These are phyloP conservation scores for Lycocerus yunnanus DNA, from an alignment of 2,888 invertebrate genomes.

Conservation along the genomic window DNA sequence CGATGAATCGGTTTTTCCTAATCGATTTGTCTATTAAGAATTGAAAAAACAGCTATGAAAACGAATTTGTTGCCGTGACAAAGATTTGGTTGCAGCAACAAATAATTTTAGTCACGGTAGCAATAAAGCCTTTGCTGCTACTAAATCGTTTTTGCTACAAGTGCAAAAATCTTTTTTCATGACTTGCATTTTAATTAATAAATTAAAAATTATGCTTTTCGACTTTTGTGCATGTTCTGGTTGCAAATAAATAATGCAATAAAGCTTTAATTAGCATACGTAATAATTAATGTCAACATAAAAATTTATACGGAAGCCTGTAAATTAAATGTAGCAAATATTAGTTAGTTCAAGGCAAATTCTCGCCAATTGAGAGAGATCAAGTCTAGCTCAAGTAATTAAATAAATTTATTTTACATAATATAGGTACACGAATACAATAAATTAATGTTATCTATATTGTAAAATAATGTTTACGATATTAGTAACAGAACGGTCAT, in stretches of 20 bases:
- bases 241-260: background rate
- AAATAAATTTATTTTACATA: background rate
- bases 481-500: background rate
- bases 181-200: background rate
- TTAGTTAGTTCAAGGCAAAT: background rate
- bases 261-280: background rate
- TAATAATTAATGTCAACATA: background rate
- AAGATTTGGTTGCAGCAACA: no score
- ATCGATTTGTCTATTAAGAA: no score
- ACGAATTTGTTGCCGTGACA: no score
- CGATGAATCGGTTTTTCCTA: no score
- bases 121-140: no score
- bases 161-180: background rate
- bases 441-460: background rate
- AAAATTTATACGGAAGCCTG: background rate
- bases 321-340: background rate
- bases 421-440: background rate
- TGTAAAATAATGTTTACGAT: background rate
- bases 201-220: background rate
- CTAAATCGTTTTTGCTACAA: background rate
- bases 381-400: no score
- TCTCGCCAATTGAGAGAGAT: background rate
- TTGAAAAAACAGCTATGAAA: no score
- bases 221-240: background rate
- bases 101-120: no score